Base-by-base conservation (phyloP, 1,140 invertebrate genomes). In the Drosophila sechellia region DNA sequence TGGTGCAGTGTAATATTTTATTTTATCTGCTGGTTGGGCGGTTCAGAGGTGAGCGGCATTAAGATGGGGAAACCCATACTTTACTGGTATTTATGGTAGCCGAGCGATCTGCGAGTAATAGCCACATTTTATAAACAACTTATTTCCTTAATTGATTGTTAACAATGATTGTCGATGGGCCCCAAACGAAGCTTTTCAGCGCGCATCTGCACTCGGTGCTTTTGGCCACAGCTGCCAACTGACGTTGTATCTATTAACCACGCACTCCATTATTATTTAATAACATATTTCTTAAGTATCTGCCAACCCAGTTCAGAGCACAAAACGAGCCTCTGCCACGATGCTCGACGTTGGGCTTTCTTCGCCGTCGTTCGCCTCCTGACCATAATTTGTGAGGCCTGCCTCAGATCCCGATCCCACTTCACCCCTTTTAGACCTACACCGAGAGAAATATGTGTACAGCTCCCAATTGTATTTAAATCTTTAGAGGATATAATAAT, bases 111-210 rank as follows among this genome's bases (percentile, higher is more conserved):
- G 48, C 69, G 57, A 61, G 83, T 87, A 87, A 87, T 89, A 80
- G 84, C 84, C 83, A 89, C 85, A 90, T 90, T 90, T 90, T 90
- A 87, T 90, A 86, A 90, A 90, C 87, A 90, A 90, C 87, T 90
- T 90, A 90, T 90, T 90, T 90, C 80, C 87, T 89, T 90, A 90
- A 90, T 90, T 90, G 89, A 90, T 90, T 90, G 89, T 84, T 90
- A 90, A 90, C 87, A 90, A 89, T 84, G 84, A 89, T 89, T 89
- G 84, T 65, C 71, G 63, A 58, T 70, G 74, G 42, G 40, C 66
- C 66, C 53, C 63, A 68, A 59, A 49, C 73, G 55, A 57, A 37
- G 61, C 61, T 34, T 49, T 39, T 78, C 83, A 83, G 79, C 72
- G 75, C 34, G 34, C 55, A 63, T 60, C 48, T 77, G 81, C 45